These are phyloP conservation scores for Heptascelio sp. DNA, from an alignment of 2,888 invertebrate species.

Conservation along the genomic window DNA sequence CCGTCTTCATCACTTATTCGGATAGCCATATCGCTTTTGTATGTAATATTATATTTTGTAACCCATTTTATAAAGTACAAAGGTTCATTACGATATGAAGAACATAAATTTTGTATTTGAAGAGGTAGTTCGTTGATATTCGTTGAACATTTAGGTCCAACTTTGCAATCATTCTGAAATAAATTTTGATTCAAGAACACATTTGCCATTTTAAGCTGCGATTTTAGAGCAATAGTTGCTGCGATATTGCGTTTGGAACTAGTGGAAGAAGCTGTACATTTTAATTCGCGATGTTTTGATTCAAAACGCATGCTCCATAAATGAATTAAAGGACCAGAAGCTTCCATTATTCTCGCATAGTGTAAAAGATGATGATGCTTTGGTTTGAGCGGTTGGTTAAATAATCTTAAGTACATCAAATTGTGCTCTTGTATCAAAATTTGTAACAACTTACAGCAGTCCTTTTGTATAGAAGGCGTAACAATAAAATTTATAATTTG, in stretches of 20 bases:
- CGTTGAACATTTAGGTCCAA: neutral
- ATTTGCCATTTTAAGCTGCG: constrained; percentile 1
- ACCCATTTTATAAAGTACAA: constrained; percentile 10
- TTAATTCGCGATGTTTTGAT: constrained; percentile 28
- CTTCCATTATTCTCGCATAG: constrained; percentile 26
- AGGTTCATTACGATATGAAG: neutral
- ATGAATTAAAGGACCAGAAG: constrained; percentile 17
- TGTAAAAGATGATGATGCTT: constrained; percentile 43
- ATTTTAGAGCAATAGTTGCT: constrained; percentile 28
- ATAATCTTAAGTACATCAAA: constrained; percentile 15
- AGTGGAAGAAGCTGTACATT: constrained; percentile 21
- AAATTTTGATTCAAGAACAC: neutral
- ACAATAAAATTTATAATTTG: constrained; percentile 13
- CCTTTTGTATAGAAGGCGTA: neutral
- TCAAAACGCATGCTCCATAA: constrained; percentile 48
- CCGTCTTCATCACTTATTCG: constrained; percentile 1
- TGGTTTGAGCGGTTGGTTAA: constrained; percentile 47
- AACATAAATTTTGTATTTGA: neutral
- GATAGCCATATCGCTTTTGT: constrained; percentile 10
- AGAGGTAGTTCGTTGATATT: neutral
- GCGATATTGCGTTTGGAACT: constrained; percentile 36
- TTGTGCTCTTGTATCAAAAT: constrained; percentile 58
- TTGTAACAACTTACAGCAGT: constrained; percentile 18
- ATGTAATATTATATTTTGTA: neutral
- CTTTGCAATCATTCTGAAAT: neutral